Evolutionary conservation across 2,888 invertebrate genomes (phyloP).

Genomic region (Boloria selene): DNA sequence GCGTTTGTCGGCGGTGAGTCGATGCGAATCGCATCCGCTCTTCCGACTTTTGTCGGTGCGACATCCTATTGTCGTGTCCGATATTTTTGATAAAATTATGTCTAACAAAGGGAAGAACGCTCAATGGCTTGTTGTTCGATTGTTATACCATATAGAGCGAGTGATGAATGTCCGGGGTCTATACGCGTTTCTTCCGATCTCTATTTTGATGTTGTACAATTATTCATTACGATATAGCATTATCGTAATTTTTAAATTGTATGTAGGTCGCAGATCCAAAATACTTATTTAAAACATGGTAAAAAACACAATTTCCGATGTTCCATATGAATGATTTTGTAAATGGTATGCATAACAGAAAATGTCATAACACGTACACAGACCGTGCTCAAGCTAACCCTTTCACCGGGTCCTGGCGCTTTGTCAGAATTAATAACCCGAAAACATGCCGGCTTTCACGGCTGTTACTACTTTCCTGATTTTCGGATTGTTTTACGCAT

Average conservation of each 20-base stretch:
- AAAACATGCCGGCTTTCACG: conserved; percentile 61
- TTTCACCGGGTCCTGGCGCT: conserved; percentile 67
- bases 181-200: conserved; percentile 70
- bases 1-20: conserved; percentile 71
- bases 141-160: conserved; percentile 77
- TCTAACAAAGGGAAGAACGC: conserved; percentile 69
- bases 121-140: conserved; percentile 77
- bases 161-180: conserved; percentile 69
- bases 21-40: conserved; percentile 80
- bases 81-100: conserved; percentile 82
- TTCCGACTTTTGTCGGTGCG: conserved; percentile 78
- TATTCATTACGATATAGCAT: no score
- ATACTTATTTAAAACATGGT: not conserved
- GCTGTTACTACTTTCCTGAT: conserved; percentile 69
- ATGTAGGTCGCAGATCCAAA: not conserved
- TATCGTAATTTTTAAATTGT: not conserved
- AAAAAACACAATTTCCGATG: conserved; percentile 35
- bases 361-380: conserved; percentile 72
- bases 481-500: conserved; percentile 79
- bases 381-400: conserved; percentile 67
- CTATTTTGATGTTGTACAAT: conserved; percentile 45
- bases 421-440: conserved; percentile 80
- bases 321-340: conserved; percentile 34
- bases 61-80: conserved; percentile 67
- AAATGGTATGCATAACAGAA: conserved; percentile 42